Evolutionary conservation across 2,113 vertebrate species (phyloP).

Genomic region (Caretta caretta): DNA sequence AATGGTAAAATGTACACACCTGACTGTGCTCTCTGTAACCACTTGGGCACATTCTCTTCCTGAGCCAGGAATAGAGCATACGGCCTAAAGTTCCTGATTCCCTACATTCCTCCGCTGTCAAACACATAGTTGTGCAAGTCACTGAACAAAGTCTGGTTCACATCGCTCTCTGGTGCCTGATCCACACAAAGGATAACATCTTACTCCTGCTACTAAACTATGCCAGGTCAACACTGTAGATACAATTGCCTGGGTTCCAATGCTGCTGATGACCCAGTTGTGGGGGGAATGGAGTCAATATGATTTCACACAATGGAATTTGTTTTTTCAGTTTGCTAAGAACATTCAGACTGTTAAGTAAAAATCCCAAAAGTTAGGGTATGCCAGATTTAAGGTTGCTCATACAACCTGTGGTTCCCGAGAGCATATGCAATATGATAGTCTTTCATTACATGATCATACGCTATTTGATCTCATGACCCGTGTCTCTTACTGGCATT

Average conservation of each 20-base stretch:
- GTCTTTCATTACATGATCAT: neutral
- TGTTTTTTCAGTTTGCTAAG: neutral
- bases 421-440: neutral
- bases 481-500: neutral
- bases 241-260: neutral
- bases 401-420: neutral
- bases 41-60: neutral
- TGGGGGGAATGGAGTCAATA: neutral
- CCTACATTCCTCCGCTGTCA: neutral
- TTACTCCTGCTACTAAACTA: neutral
- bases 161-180: neutral
- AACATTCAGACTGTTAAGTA: neutral
- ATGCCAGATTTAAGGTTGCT: neutral
- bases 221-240: neutral
- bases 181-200: neutral
- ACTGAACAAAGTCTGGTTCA: neutral
- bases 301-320: neutral
- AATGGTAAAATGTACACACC: neutral
- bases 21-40: neutral
- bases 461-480: neutral
- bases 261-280: neutral
- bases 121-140: neutral
- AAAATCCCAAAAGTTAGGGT: neutral
- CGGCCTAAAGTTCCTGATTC: neutral
- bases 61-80: neutral